Base-by-base conservation (phyloP, 2,113 vertebrate genomes). In the Tragulus kanchil region DNA sequence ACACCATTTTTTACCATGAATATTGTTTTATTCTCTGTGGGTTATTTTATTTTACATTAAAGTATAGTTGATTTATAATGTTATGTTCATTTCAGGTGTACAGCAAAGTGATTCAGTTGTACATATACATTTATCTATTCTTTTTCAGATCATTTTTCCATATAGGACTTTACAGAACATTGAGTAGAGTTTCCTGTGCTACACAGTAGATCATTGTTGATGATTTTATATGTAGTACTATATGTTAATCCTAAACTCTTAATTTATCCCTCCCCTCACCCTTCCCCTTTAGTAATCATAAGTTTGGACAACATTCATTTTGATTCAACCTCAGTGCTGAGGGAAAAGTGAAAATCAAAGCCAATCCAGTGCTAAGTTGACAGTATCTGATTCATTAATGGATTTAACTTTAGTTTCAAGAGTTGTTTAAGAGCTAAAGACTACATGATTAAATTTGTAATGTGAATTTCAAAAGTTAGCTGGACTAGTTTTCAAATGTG, bases 341-440 rank as follows among this genome's bases (percentile, higher is more conserved):
- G 90, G 52, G 84, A 87, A 94, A 67, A 92, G 89, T 92, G 16
- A 86, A 83, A 94, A 83, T 69, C 10, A 83, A 90, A 89, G 65
- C 50, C 26, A 86, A 58, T 13, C 16, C 6, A 64, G 52, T 13
- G n/a, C 8, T 75, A 89, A 89, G 81, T 73, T 79, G 62, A 65
- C 12, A 77, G 62, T 56, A 64, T 90, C 21, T 89, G 61, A 75
- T 86, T 86, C 23, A 79, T 19, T 89, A 67, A 96, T 50, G 84
- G 52, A 85, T 67, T 89, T 84, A 48, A 79, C 15, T 86, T 93
- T 73, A 83, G n/a, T 79, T 90, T 95, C 52, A 84, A 67, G 42
- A 90, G 67, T 82, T 79, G 69, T 36, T 91, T 82, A 77, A 88
- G 50, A 94, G 42, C 82, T 77, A 85, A 90, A 83, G 31, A 61